Conservation (phyloP, 1,140 invertebrate species). For the Chironomus striatipennis region DNA sequence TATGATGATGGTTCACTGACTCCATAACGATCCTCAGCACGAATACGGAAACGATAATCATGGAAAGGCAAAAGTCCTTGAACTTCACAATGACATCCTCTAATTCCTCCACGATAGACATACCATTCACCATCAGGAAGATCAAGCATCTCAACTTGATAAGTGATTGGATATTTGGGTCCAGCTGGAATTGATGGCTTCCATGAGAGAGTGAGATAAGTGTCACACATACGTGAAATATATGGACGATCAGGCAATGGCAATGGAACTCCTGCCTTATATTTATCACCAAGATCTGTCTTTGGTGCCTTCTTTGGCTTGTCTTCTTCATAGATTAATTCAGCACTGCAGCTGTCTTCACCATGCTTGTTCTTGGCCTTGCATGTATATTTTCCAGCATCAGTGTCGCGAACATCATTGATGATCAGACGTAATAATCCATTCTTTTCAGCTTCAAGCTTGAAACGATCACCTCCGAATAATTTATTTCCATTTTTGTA, state of each 20-base stretch:
- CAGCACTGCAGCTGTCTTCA: slow-evolving; percentile 69
- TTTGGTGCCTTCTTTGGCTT: slow-evolving; percentile 52
- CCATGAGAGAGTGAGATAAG: slow-evolving; percentile 80
- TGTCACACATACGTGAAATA: slow-evolving; percentile 80
- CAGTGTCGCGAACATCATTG: slow-evolving; percentile 59
- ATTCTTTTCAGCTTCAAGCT: slow-evolving; percentile 66
- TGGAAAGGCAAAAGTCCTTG: slow-evolving; percentile 72
- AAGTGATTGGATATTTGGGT: slow-evolving; percentile 77
- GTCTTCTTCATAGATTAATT: slow-evolving; percentile 73
- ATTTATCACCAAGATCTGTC: slow-evolving; percentile 68
- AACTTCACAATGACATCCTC: slow-evolving; percentile 77
- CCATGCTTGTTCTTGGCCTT: slow-evolving; percentile 77
- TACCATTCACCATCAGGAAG: slow-evolving; percentile 83
- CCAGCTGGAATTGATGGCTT: slow-evolving; percentile 76
- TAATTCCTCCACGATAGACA: slow-evolving; percentile 66
- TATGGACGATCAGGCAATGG: slow-evolving; percentile 79
- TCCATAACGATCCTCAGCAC: slow-evolving; percentile 95
- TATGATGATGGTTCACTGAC: slow-evolving; percentile 91
- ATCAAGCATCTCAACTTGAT: slow-evolving; percentile 88
- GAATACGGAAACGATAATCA: slow-evolving; percentile 85
- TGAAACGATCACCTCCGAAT: slow-evolving; percentile 68
- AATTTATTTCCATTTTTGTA: slow-evolving; percentile 70
- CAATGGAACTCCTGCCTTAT: slow-evolving; percentile 68
- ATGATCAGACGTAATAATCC: slow-evolving; percentile 66
- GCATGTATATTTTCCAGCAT: slow-evolving; percentile 74